phyloP scores from a whole-genome alignment of 2,888 invertebrate species.

The Fragum sueziense region DNA sequence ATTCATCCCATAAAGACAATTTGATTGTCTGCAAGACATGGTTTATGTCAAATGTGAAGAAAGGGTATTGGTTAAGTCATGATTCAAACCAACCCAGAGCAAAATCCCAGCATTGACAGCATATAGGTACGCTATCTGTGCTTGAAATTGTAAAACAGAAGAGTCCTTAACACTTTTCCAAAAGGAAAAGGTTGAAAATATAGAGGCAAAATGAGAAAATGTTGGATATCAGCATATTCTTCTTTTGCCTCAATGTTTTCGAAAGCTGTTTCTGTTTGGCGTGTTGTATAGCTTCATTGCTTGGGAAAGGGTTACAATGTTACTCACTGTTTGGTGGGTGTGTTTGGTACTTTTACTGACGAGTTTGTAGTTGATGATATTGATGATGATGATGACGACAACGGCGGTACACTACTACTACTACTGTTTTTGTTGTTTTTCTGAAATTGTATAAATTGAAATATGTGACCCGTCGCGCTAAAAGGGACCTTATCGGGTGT shows the following conservation, averaged over 20 bases:
- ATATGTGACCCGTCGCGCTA: no score
- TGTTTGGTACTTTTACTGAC: constrained; percentile 71
- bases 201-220: background rate
- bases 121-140: no score
- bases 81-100: no score
- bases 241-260: background rate
- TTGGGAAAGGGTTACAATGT: background rate
- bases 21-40: no score
- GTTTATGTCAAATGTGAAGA: no score
- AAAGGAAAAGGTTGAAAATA: background rate
- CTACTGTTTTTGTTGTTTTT: constrained; percentile 66
- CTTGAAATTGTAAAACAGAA: background rate
- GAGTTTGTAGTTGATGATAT: constrained; percentile 56
- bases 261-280: background rate
- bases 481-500: no score
- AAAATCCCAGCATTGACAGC: no score
- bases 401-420: constrained; percentile 60
- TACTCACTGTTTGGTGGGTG: constrained; percentile 73
- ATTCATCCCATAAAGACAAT: no score
- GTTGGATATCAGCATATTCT: background rate
- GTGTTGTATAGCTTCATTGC: no score
- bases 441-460: no score
- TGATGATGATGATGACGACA: constrained; percentile 62
- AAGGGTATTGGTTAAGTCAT: no score
- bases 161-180: background rate